Base-by-base conservation (phyloP, 2,797 vertebrate genomes). In the Premnoplex brunnescens region DNA sequence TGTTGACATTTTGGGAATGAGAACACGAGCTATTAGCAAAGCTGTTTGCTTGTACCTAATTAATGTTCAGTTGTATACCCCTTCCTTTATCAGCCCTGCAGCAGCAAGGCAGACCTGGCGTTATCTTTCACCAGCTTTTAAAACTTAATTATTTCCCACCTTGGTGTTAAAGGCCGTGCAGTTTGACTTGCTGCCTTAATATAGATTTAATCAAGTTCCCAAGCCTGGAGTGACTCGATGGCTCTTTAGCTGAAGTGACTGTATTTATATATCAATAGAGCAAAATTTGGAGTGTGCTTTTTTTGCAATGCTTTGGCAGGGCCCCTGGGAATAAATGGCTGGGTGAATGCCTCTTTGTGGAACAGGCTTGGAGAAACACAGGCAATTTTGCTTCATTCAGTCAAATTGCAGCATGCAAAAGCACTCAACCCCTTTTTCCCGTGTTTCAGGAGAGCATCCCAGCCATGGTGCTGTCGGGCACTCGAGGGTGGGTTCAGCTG, bases 41-140 rank as follows among this genome's bases (percentile, higher is more conserved):
- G 97, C 98, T 98, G 98, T 98, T 98, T 98, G 98, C 98, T 98
- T 98, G 98, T 96, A 97, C 97, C 97, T 98, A 98, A 98, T 98
- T 98, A 98, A 98, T 96, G 97, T 97, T 97, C 97, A 85, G 44
- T 97, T 97, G 97, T 98, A 94, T 88, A 95, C 91, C 97, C 94
- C 95, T 97, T 97, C 96, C 94, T 96, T 98, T 98, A 98, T 97
- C 97, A 97, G 95, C 97, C 51, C 88, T 93, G 97, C 96, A 93
- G 95, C 93, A 94, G 97, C 96, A 97, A 94, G 95, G 77, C 95
- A 91, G 96, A 85, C 89, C 96, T 96, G 91, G 97, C 89, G 87
- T 98, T 98, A 98, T 98, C 98, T 97, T 97, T 96, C 93, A 97
- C 96, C 96, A 97, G 96, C 97, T 97, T 97, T 97, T 97, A 97